These are phyloP conservation scores for Dynastes tityus DNA, from an alignment of 2,888 invertebrate genomes.

Conservation along the genomic window DNA sequence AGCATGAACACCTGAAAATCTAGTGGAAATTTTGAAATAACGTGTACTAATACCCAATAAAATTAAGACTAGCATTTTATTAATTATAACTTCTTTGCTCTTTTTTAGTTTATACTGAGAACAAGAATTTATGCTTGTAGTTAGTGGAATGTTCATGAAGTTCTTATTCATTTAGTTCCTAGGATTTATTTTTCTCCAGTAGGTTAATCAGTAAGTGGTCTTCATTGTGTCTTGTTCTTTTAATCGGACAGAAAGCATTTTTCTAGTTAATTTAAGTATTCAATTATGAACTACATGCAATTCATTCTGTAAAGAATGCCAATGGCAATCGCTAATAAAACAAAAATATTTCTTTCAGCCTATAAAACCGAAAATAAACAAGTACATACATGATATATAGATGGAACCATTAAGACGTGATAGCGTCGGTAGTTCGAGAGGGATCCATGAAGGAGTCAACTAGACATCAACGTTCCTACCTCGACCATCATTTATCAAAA, in stretches of 20 bases:
- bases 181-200: too few relatives aligned
- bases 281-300: conserved; percentile 5
- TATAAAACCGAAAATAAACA: conserved; percentile 33
- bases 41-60: too few relatives aligned
- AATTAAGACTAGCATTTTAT: too few relatives aligned
- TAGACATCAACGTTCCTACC: conserved; percentile 27
- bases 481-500: conserved; percentile 56
- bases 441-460: conserved; percentile 23
- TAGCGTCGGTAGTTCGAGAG: conserved; percentile 25
- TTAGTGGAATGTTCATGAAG: too few relatives aligned
- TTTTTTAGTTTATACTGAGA: too few relatives aligned
- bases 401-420: conserved; percentile 15
- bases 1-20: too few relatives aligned
- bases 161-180: too few relatives aligned
- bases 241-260: background rate
- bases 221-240: too few relatives aligned
- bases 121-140: too few relatives aligned
- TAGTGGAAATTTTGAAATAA: too few relatives aligned
- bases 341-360: background rate
- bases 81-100: too few relatives aligned
- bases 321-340: background rate
- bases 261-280: background rate
- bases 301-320: background rate
- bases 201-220: too few relatives aligned
- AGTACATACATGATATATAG: conserved; percentile 1